Evolutionary conservation across 1,140 invertebrate species (phyloP).

Genomic region (Lepidurus arcticus): DNA sequence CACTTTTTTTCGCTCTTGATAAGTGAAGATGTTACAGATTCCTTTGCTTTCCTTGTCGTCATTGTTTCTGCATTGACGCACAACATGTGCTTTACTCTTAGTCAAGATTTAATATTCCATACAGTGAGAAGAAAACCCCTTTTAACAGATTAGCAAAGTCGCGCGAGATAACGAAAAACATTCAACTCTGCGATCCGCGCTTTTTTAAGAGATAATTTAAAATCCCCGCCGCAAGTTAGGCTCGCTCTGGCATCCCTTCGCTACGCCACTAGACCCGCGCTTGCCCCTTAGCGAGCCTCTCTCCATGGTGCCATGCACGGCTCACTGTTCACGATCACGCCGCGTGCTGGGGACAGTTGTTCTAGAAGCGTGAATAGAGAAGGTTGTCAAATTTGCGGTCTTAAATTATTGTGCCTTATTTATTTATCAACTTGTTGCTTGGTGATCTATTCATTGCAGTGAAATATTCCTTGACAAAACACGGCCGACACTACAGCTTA

Average conservation of each 20-base stretch:
- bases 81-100: background rate
- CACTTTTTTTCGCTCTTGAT: background rate
- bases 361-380: background rate
- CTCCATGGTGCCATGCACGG: background rate
- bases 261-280: background rate
- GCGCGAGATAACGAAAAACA: background rate
- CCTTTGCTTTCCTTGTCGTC: background rate
- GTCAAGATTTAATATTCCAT: background rate
- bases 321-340: background rate
- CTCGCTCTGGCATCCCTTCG: background rate
- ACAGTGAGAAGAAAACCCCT: background rate
- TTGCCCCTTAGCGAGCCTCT: background rate
- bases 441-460: too few species aligned
- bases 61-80: conserved; percentile 15
- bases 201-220: background rate
- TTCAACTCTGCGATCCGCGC: background rate
- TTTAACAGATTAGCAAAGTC: background rate
- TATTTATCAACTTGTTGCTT: background rate
- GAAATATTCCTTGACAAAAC: too few species aligned
- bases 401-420: background rate
- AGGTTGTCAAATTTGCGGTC: background rate
- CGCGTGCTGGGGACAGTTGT: background rate
- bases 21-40: conserved; percentile 10
- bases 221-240: background rate
- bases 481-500: too few species aligned